These are phyloP conservation scores for Plagodis pulveraria DNA, from an alignment of 2,888 invertebrate species.

Conservation along the genomic window DNA sequence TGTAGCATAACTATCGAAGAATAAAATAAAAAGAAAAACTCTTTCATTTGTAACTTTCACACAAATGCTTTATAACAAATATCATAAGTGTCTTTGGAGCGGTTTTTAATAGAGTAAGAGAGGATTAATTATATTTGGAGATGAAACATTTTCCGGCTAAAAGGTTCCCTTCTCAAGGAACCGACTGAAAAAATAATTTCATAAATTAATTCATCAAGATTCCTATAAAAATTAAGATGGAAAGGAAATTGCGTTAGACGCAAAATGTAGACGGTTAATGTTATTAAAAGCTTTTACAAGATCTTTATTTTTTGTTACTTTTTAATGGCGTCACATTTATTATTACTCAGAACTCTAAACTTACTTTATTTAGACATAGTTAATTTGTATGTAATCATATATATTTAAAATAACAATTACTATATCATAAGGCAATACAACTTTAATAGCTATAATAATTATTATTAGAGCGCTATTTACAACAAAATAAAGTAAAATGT, in stretches of 20 bases:
- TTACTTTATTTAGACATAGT: no score
- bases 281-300: conserved; percentile 33
- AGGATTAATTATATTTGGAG: conserved; percentile 66
- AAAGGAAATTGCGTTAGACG: conserved; percentile 49
- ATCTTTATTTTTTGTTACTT: not conserved
- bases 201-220: conserved; percentile 63
- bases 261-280: conserved; percentile 44
- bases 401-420: no score
- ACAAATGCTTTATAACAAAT: not conserved
- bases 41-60: no score
- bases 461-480: no score
- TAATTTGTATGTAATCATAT: no score
- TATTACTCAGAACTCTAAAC: no score
- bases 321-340: no score
- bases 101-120: conserved; percentile 3
- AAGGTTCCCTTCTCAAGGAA: conserved; percentile 49
- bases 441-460: no score
- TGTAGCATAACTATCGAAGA: conserved; percentile 6
- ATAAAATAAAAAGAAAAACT: no score
- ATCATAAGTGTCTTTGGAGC: no score
- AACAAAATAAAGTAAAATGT: no score
- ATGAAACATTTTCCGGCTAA: conserved; percentile 54
- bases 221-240: conserved; percentile 55
- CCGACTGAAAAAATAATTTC: conserved; percentile 58
- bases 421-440: no score